A percentile compares a stretch with the other conserved stretches of the same genome.
phyloP scores from a whole-genome alignment of 2,888 invertebrate species.

The Atherix ibis region DNA sequence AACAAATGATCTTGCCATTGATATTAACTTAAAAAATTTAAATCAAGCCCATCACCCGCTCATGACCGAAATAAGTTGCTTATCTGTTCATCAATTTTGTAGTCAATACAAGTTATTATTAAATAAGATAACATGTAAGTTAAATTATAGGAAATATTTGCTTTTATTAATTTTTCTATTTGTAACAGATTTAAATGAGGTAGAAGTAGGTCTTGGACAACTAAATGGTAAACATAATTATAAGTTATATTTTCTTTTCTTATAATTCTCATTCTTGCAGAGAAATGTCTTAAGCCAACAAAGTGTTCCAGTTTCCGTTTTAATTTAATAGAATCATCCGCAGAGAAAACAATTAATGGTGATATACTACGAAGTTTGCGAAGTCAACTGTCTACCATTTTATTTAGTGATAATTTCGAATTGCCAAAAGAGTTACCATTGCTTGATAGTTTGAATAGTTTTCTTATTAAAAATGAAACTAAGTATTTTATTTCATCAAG shows the following conservation, averaged over 20 bases:
- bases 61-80: conserved; percentile 24
- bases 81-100: conserved; percentile 25
- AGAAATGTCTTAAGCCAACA: conserved; percentile 16
- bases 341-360: conserved; percentile 3
- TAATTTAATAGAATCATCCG: conserved; percentile 16
- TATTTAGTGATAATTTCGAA: conserved; percentile 15
- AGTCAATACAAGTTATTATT: conserved; percentile 22
- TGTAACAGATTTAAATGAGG: conserved; percentile 24
- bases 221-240: conserved; percentile 21
- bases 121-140: conserved; percentile 24
- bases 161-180: neutral
- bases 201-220: conserved; percentile 23
- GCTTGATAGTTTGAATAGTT: conserved; percentile 23
- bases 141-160: neutral
- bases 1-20: conserved; percentile 42
- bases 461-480: conserved; percentile 29
- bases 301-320: conserved; percentile 28
- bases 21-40: conserved; percentile 52
- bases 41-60: conserved; percentile 42
- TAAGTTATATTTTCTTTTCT: conserved; percentile 8
- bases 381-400: conserved; percentile 19
- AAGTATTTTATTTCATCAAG: conserved; percentile 23
- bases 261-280: neutral
- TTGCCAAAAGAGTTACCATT: conserved; percentile 16
- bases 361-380: conserved; percentile 12